Evolutionary conservation across 2,113 vertebrate genomes (phyloP).

Genomic region (Pitta sordida): DNA sequence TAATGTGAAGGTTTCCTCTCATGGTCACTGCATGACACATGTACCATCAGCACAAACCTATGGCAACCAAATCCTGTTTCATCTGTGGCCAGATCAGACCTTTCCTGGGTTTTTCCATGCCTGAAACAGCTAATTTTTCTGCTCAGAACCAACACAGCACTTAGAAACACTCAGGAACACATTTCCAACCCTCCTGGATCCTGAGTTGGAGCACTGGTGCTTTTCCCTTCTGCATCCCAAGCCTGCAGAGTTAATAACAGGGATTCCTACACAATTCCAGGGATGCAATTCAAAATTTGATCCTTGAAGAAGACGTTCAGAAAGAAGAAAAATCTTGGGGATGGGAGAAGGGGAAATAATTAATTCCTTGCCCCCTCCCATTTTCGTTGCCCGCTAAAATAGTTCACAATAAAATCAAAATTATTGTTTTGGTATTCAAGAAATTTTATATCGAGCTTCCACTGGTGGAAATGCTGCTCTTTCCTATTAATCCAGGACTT

Average conservation of each 20-base stretch:
- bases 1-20: not conserved
- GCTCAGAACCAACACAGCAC: not conserved
- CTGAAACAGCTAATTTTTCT: not conserved
- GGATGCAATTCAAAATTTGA: not conserved
- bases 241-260: not conserved
- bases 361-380: not conserved
- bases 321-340: not conserved
- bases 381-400: not conserved
- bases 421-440: conserved; percentile 9
- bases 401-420: not conserved
- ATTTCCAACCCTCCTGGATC: not conserved
- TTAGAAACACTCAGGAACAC: not conserved
- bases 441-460: not conserved
- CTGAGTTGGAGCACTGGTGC: not conserved
- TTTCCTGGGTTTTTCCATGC: not conserved
- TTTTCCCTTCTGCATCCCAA: not conserved
- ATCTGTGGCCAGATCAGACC: not conserved
- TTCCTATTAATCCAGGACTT: conserved; percentile 17
- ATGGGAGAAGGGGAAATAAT: not conserved
- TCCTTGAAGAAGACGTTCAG: not conserved
- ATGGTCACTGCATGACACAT: not conserved
- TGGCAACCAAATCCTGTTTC: not conserved
- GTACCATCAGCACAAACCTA: not conserved
- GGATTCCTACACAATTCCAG: not conserved
- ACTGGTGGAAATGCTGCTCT: not conserved